Conservation (phyloP, 23 tunicate species). For the Phallusia fumigata region DNA sequence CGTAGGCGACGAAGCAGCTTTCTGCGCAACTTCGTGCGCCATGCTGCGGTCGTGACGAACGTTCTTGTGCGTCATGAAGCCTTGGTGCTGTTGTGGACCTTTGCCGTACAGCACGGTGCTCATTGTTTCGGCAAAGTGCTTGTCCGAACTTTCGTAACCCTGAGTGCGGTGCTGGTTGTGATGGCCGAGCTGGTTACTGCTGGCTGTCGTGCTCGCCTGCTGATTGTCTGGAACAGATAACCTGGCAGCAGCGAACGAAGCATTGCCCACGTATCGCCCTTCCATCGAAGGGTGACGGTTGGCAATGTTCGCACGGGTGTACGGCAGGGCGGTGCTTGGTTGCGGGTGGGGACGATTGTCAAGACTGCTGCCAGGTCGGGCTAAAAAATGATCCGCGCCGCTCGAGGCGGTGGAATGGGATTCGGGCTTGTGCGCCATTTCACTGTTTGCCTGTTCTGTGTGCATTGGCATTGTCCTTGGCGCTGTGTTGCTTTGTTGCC, state of each 20-base stretch:
- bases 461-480: too few relatives aligned
- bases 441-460: too few relatives aligned
- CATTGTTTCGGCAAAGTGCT: slow-evolving; percentile 48
- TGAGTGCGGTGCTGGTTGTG: background rate
- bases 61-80: background rate
- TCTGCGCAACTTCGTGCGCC: background rate
- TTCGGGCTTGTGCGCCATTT: slow-evolving; percentile 6
- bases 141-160: slow-evolving; percentile 6
- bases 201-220: slow-evolving; percentile 13
- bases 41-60: background rate
- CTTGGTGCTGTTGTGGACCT: background rate
- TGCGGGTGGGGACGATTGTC: slow-evolving; percentile 12
- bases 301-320: slow-evolving; percentile 12
- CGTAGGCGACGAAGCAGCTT: slow-evolving; percentile 36
- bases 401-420: background rate
- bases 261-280: background rate
- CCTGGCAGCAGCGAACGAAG: slow-evolving; percentile 71
- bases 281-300: background rate
- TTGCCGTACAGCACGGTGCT: slow-evolving; percentile 45
- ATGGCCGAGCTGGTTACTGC: slow-evolving; percentile 1
- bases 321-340: slow-evolving; percentile 15
- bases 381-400: slow-evolving; percentile 75
- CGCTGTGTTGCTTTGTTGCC: too few relatives aligned
- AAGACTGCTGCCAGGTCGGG: slow-evolving; percentile 77
- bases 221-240: slow-evolving; percentile 11